Evolutionary conservation across 2,888 invertebrate genomes (phyloP).

Genomic region (Heliconius erato): DNA sequence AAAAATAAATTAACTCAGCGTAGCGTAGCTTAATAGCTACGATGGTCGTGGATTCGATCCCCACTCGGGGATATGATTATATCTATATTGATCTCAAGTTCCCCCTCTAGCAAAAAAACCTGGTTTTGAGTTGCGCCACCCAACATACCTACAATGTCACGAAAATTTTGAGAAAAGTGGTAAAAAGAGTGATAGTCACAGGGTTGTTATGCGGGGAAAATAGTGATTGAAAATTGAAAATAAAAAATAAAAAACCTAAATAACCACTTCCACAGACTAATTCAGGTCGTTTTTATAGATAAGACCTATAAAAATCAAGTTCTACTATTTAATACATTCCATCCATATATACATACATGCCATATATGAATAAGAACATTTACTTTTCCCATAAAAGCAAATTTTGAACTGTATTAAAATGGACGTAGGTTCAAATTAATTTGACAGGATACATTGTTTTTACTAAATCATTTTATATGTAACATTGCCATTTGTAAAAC

Average conservation of each 20-base stretch:
- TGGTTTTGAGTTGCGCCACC: too few species aligned
- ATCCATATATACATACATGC: constrained; percentile 40
- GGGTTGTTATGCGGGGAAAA: too few species aligned
- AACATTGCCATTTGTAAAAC: constrained; percentile 58
- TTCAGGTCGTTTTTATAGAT: neutral
- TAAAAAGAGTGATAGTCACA: too few species aligned
- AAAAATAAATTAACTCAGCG: too few species aligned
- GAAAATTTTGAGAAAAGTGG: too few species aligned
- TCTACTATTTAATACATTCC: constrained; percentile 43
- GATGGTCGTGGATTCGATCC: too few species aligned
- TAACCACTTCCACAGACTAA: neutral
- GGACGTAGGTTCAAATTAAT: neutral
- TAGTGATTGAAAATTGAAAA: too few species aligned
- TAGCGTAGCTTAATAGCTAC: too few species aligned
- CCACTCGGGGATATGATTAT: too few species aligned
- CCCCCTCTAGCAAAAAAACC: too few species aligned
- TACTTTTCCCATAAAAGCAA: constrained; percentile 27
- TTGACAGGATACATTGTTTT: neutral
- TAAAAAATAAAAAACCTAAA: neutral
- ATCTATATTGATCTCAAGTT: too few species aligned
- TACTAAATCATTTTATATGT: constrained; percentile 46
- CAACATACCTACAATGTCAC: too few species aligned
- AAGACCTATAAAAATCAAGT: constrained; percentile 36
- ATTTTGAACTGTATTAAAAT: constrained; percentile 21
- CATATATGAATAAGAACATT: constrained; percentile 41